Base-by-base conservation (phyloP, 2,113 vertebrate species). In the Psephotus haematonotus region DNA sequence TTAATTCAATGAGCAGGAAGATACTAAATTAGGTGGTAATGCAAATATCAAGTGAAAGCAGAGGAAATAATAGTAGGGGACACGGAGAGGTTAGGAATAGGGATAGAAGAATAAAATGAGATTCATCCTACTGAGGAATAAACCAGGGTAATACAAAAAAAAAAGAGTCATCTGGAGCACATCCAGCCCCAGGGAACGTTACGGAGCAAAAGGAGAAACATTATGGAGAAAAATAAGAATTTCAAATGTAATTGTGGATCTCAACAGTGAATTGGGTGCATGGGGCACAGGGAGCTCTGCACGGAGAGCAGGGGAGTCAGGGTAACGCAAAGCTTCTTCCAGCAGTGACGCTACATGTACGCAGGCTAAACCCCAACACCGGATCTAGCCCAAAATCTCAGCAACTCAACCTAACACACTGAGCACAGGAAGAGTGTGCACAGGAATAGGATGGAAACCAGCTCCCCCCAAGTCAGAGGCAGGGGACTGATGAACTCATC, bases 21-120 rank as follows among this genome's bases (percentile, higher is more conserved):
- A 94, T 37, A 84, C 53, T 93, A 94, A 93, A 93, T 95, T 96
- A 93, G 92, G 95, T 93, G 93, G 71, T 84, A 88, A 95, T 76
- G 85, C 63, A 97, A 83, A 97, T 95, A 93, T 39, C 85, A 57
- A 87, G 46, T 72, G 91, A 88, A 80, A 92, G 92, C 76, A 77
- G 91, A 81, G 93, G 84, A 92, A 94, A 88, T 41, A 82, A 79
- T 62, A 79, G 88, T 63, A 90, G 96, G 82, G 92, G 71, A 65
- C 86, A 72, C 33, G 9, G 47, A 33, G 84, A 69, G 93, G 74
- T 74, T 60, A 95, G 62, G 84, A 83, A 86, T 46, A 41, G 1
- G 81, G 80, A 28, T 12, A 91, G 94, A 64, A 59, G 63, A 92
- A 85, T 69, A 90, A 96, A 94, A 90, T 15, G 19, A 77, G 81